Percentiles rank a stretch among this genome's conserved stretches.
Conservation (phyloP, 1,140 invertebrate genomes). For the Drosophila nebulosa region DNA sequence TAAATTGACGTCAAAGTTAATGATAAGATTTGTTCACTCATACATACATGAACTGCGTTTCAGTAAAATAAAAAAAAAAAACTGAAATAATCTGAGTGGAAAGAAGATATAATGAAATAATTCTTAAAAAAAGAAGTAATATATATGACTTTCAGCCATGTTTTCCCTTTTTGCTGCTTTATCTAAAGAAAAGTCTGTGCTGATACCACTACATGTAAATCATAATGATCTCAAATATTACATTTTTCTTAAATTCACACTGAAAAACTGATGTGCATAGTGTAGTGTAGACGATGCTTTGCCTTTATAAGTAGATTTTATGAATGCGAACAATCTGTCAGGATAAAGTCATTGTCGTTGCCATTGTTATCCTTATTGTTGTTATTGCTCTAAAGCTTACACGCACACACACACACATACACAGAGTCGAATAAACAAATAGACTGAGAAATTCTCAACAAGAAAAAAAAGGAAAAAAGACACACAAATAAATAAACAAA, state of each 20-base stretch:
- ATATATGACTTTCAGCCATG: too few species aligned
- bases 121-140: too few species aligned
- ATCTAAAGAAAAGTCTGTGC: too few species aligned
- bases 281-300: background rate
- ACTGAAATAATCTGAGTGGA: too few species aligned
- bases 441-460: constrained; percentile 38
- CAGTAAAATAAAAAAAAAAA: too few species aligned
- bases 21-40: background rate
- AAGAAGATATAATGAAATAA: too few species aligned
- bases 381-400: constrained; percentile 35
- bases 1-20: background rate
- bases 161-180: too few species aligned
- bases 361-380: constrained; percentile 70
- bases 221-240: background rate
- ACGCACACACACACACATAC: constrained; percentile 13
- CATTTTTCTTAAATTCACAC: background rate
- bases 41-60: too few species aligned
- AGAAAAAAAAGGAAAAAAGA: constrained; percentile 30
- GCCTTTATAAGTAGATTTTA: background rate
- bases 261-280: background rate
- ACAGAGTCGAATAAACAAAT: constrained; percentile 43
- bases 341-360: constrained; percentile 74
- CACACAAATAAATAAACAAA: constrained; percentile 70
- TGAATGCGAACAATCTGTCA: constrained; percentile 58
- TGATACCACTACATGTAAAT: too few species aligned